Conservation (phyloP, 2,113 vertebrate genomes). For the Poecilia latipinna region DNA sequence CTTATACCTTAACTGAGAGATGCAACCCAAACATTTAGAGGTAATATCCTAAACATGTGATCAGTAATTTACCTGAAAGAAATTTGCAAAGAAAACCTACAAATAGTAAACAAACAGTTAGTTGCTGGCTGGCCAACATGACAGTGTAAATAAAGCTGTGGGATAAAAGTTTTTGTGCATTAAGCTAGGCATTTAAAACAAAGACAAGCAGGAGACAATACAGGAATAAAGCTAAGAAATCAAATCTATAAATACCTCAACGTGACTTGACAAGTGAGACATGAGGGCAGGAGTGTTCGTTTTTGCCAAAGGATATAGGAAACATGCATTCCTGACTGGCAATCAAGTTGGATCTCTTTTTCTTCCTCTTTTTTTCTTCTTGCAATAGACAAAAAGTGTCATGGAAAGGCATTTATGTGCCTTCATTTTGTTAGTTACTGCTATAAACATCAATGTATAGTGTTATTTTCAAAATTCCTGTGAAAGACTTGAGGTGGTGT, state of each 20-base stretch:
- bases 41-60: background rate
- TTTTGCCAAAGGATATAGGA: conserved; percentile 69
- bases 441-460: too few species aligned
- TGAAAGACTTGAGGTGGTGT: background rate
- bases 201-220: conserved; percentile 25
- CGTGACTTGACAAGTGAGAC: conserved; percentile 79
- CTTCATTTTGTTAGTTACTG: too few species aligned
- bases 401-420: background rate
- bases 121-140: background rate
- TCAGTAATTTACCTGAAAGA: background rate
- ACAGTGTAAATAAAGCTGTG: background rate
- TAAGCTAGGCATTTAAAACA: conserved; percentile 14
- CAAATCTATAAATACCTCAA: conserved; percentile 79
- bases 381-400: background rate
- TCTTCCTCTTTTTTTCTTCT: background rate
- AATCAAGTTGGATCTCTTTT: conserved; percentile 45
- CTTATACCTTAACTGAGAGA: too few species aligned
- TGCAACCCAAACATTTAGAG: too few species aligned
- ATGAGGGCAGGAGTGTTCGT: conserved; percentile 67
- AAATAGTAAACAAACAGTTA: too few species aligned
- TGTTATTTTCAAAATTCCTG: background rate
- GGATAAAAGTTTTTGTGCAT: background rate
- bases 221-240: conserved; percentile 62
- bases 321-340: conserved; percentile 63
- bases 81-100: too few species aligned